phyloP scores from a whole-genome alignment of 2,888 invertebrate genomes.

The Suillia variegata region DNA sequence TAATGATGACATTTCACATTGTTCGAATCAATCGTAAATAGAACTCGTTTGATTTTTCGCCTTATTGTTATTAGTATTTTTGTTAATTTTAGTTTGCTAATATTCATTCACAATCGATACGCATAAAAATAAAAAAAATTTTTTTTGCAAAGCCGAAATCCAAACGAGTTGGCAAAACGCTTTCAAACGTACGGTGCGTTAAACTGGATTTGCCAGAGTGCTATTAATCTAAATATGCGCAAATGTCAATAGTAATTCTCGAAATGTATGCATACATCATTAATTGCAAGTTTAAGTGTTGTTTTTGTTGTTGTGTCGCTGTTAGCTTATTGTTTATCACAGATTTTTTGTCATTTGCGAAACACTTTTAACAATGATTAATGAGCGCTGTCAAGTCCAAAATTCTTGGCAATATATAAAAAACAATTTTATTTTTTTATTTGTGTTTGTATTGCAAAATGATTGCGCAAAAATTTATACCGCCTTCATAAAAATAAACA shows the following conservation, averaged over 20 bases:
- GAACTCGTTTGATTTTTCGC: too few species aligned
- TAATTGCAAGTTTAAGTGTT: background rate
- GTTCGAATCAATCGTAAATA: background rate
- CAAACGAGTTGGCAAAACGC: too few species aligned
- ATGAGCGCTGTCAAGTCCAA: background rate
- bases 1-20: constrained; percentile 15
- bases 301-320: background rate
- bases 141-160: too few species aligned
- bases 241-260: background rate
- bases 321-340: background rate
- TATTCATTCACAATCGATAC: too few species aligned
- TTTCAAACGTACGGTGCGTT: too few species aligned
- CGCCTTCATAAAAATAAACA: too few species aligned
- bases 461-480: background rate
- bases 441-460: background rate
- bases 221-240: background rate
- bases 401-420: too few species aligned
- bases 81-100: too few species aligned
- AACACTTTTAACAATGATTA: background rate
- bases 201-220: background rate
- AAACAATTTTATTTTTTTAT: too few species aligned
- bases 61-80: too few species aligned
- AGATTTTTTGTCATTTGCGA: constrained; percentile 1
- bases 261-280: background rate
- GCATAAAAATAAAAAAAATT: too few species aligned